Conservation (phyloP, 37 sponge, comb jelly and placozoan species). For the Axinella damicornis region DNA sequence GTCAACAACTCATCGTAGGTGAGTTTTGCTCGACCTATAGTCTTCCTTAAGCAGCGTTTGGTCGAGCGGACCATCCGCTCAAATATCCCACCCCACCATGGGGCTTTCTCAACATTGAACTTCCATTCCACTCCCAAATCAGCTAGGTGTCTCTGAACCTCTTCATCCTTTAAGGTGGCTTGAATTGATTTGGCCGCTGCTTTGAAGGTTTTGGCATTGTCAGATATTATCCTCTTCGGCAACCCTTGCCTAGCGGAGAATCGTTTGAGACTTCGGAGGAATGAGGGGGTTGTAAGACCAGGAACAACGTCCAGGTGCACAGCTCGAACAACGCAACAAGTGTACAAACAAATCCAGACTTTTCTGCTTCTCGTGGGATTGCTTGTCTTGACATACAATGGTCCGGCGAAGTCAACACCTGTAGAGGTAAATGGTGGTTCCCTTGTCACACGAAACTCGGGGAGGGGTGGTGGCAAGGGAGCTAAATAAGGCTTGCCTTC, state of each 20-base stretch:
- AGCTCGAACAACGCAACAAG: conserved; percentile 7
- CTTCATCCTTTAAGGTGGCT: background rate
- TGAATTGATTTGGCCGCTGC: conserved; percentile 39
- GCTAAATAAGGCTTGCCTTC: conserved; percentile 8
- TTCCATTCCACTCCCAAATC: conserved; percentile 40
- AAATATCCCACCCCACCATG: conserved; percentile 35
- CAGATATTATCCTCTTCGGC: conserved; percentile 35
- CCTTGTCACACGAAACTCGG: conserved; percentile 4
- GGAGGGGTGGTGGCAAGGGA: conserved; percentile 23
- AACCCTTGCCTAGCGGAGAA: conserved; percentile 60
- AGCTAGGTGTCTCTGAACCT: conserved; percentile 12
- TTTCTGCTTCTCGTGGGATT: background rate
- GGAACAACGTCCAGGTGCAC: conserved; percentile 18
- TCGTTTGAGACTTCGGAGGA: conserved; percentile 26
- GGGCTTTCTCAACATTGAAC: conserved; percentile 39
- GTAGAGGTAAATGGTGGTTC: background rate
- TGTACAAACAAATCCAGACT: conserved; percentile 44
- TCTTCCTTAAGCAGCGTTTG: conserved; percentile 30
- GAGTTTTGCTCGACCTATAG: conserved; percentile 10
- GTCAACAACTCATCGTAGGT: conserved; percentile 48
- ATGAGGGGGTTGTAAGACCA: conserved; percentile 18
- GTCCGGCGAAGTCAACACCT: conserved; percentile 35
- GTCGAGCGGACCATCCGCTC: conserved; percentile 24
- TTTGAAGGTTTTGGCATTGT: conserved; percentile 52
- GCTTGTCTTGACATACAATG: conserved; percentile 20